These are phyloP conservation scores for Esox lucius DNA, from an alignment of 2,797 vertebrate species.

Conservation along the genomic window DNA sequence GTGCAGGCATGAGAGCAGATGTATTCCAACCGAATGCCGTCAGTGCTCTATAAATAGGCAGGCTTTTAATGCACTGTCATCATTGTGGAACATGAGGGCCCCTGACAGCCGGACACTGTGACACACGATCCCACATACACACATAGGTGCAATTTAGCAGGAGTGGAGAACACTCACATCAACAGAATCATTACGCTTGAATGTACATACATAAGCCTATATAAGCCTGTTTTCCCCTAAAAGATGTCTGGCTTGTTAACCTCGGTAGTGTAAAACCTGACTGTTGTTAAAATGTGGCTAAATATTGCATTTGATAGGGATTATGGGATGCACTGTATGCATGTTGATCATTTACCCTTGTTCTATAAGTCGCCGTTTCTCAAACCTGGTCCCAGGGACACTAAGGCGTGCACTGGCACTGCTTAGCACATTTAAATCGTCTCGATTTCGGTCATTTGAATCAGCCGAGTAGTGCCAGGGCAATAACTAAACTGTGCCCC, in stretches of 20 bases:
- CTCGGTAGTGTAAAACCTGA: not conserved
- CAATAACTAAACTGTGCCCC: too few species aligned
- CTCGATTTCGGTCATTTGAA: too few species aligned
- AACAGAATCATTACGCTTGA: not conserved
- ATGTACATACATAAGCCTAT: too few species aligned
- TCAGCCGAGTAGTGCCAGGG: too few species aligned
- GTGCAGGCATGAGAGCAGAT: conserved; percentile 10
- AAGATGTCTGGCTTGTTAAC: not conserved
- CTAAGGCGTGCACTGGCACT: too few species aligned
- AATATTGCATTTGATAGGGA: not conserved
- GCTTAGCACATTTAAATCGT: too few species aligned
- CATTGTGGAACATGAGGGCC: conserved; percentile 21
- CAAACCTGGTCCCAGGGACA: too few species aligned
- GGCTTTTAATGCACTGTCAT: conserved; percentile 30
- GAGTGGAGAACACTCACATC: not conserved
- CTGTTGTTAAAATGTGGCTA: not conserved
- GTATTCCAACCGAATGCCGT: conserved; percentile 5
- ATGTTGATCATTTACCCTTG: too few species aligned
- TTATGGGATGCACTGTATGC: not conserved
- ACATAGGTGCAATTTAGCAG: not conserved
- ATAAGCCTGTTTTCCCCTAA: too few species aligned
- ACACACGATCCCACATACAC: not conserved
- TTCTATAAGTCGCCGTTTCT: too few species aligned
- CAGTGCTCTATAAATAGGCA: conserved; percentile 29
- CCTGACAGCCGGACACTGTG: conserved; percentile 20